Percentiles rank a stretch among this genome's conserved stretches.
Evolutionary conservation across 1,140 invertebrate species (phyloP).

Genomic region (Trachelipus rathkii): DNA sequence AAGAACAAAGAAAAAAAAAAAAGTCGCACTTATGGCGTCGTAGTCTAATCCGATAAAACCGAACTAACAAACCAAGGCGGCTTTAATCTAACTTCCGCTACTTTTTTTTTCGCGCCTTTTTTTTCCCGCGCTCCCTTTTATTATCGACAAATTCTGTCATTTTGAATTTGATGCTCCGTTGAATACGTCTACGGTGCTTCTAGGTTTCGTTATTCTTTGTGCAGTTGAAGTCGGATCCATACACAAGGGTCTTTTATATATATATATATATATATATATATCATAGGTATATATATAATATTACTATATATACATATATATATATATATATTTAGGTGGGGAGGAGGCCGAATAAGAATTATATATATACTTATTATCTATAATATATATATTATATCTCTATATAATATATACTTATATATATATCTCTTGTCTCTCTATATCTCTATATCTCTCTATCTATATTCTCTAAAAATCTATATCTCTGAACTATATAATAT

Average conservation of each 20-base stretch:
- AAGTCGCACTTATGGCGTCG: background rate
- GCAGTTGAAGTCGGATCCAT: background rate
- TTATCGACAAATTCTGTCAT: constrained; percentile 13
- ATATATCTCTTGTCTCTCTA: no score
- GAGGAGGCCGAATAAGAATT: no score
- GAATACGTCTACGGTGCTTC: background rate
- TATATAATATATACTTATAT: no score
- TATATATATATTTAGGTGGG: no score
- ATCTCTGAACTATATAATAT: no score
- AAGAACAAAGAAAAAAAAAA: background rate
- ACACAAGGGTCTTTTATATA: background rate
- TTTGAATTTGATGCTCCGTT: background rate
- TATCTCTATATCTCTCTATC: no score
- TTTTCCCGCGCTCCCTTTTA: background rate
- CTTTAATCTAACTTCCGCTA: constrained; percentile 8
- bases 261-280: constrained; percentile 2
- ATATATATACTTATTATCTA: no score
- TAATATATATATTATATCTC: no score
- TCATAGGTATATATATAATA: background rate
- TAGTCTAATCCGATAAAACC: background rate
- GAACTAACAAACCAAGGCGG: constrained; percentile 5
- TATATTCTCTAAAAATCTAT: no score
- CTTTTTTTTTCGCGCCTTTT: background rate
- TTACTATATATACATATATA: no score
- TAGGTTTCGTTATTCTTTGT: no score